A percentile compares a stretch with the other conserved stretches of the same genome.
Evolutionary conservation across 2,113 vertebrate genomes (phyloP).

Genomic region (Paraplagusia blochii): DNA sequence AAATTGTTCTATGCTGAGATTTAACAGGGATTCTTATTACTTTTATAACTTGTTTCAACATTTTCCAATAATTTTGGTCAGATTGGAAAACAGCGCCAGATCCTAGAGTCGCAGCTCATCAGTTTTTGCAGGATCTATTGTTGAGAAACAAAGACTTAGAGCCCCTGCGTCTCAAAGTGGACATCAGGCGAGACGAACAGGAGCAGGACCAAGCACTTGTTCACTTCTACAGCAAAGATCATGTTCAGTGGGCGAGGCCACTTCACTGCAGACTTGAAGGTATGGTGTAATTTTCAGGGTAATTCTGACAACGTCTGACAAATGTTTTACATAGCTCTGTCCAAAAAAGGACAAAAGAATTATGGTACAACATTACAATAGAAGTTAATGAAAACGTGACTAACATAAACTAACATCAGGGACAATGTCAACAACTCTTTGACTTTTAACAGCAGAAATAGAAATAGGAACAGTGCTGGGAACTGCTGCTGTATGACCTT

Average conservation of each 20-base stretch:
- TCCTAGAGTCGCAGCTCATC: constrained; percentile 27
- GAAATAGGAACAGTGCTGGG: too few species aligned
- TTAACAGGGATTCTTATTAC: too few species aligned
- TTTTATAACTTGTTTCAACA: neutral
- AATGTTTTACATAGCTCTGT: neutral
- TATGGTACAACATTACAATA: too few species aligned
- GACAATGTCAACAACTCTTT: too few species aligned
- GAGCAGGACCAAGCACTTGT: constrained; percentile 39
- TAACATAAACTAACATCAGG: too few species aligned
- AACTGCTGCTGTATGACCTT: too few species aligned
- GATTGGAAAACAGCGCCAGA: constrained; percentile 38
- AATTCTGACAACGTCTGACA: too few species aligned
- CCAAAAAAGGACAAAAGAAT: neutral
- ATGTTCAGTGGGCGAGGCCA: neutral
- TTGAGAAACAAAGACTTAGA: constrained; percentile 11
- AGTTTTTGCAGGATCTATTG: constrained; percentile 34
- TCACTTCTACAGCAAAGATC: constrained; percentile 10
- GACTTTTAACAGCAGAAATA: too few species aligned
- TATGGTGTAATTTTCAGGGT: neutral
- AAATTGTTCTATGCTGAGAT: too few species aligned
- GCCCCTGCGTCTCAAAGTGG: constrained; percentile 23
- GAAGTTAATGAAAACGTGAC: too few species aligned
- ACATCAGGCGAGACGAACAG: constrained; percentile 35
- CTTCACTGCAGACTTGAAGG: constrained; percentile 1
- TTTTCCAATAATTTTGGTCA: neutral